Percentiles rank a stretch among this genome's conserved stretches.
phyloP scores from a whole-genome alignment of 2,797 vertebrate genomes.

The Buphagus erythrorhynchus region DNA sequence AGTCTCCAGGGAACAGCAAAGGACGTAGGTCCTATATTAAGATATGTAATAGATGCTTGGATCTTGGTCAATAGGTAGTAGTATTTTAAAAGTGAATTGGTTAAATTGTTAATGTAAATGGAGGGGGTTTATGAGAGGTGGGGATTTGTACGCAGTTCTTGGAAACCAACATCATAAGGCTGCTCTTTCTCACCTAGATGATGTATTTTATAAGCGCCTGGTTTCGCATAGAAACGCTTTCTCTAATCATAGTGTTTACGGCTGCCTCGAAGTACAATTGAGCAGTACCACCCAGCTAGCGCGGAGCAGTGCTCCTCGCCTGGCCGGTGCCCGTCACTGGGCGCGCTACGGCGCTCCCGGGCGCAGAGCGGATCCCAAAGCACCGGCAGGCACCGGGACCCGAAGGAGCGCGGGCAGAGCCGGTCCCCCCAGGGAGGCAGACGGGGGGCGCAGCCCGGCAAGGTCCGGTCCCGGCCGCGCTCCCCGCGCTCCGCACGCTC shows the following conservation, averaged over 20 bases:
- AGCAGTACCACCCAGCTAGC: not conserved
- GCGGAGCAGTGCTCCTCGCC: not conserved
- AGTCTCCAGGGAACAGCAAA: not conserved
- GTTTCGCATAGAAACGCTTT: not conserved
- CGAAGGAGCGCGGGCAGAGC: not conserved
- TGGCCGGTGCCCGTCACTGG: not conserved
- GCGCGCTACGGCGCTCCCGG: not conserved
- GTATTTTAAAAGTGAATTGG: not conserved
- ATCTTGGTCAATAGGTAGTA: not conserved
- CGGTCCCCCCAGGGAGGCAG: not conserved
- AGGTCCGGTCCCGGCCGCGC: not conserved
- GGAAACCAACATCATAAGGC: not conserved
- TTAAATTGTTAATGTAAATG: not conserved
- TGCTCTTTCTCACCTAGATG: not conserved
- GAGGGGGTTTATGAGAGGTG: not conserved
- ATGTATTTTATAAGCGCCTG: not conserved
- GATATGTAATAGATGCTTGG: not conserved
- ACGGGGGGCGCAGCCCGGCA: not conserved
- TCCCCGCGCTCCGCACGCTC: not conserved
- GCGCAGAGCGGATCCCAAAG: not conserved
- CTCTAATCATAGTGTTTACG: not conserved
- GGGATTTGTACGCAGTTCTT: not conserved
- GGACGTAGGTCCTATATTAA: no score
- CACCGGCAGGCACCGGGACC: rapidly evolving
- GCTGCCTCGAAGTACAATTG: not conserved